Base-by-base conservation (phyloP, 2,797 vertebrate genomes). In the Eulemur mongoz region DNA sequence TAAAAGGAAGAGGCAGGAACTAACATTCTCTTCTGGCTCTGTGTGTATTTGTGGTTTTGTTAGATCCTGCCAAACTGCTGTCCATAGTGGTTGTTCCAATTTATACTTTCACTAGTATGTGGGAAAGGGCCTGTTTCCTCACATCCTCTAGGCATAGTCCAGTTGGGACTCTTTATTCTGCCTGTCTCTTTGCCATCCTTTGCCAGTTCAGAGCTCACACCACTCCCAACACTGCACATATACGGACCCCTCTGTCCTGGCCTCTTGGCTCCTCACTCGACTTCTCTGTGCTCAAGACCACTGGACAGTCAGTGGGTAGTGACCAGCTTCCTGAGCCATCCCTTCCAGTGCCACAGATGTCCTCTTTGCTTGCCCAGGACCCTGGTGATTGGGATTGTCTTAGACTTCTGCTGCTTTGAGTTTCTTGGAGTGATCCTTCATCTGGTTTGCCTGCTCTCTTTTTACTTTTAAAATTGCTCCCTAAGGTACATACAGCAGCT, bases 41-140 rank as follows among this genome's bases (percentile, higher is more conserved):
- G 0, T 12, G 23, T 85, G 67, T n/a, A 3, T 65, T 50, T 43
- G 35, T 48, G 35, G 50, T 38, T 78, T 38, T 32, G 30, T 25
- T 20, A 45, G 61, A 20, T 72, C 35, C 32, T 43, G 23, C 54
- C 73, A 45, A 32, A 20, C 35, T 54, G 32, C 57, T 65, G 1
- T 83, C 35, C 15, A 2, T 0, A 2, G n/a, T 13, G n/a, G 7
- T 57, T 1, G 13, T n/a, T 15, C 12, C 15, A 14, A 0, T n/a
- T 63, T 52, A 57, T 40, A 35, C 17, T 52, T 20, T 38, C 5
- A 5, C 2, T n/a, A 72, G 7, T 2, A 2, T 40, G 40, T 78
- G 15, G 79, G 27, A 76, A 32, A 52, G 43, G 17, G 27, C 27
- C 52, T 65, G 35, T 63, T 32, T 76, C 61, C 61, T 14, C 30